Base-by-base conservation (phyloP, 2,797 vertebrate species). In the Anguilla anguilla region DNA sequence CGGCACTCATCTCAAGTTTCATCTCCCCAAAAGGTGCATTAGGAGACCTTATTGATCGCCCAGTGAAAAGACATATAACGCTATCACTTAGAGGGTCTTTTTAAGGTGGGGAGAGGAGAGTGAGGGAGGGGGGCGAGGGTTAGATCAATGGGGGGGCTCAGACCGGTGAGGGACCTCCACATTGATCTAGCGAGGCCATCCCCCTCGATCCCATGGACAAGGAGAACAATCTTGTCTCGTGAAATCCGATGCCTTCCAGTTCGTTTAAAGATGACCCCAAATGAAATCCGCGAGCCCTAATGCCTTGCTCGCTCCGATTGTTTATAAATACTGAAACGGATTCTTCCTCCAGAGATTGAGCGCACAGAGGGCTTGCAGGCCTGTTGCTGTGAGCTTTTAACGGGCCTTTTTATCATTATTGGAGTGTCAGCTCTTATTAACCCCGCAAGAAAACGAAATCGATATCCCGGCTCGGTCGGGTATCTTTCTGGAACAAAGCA, bases 341-440 rank as follows among this genome's bases (percentile, higher is more conserved):
- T 86, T 90, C 61, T 49, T 90, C 88, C 39, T 87, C 59, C 93
- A 92, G 87, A 91, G 86, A 92, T 92, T 89, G 91, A 89, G 79
- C 87, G 81, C 39, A 85, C 81, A 89, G 89, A 92, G 90, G 88
- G 90, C 95, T 92, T 88, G 74, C 49, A 91, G 91, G 90, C 64
- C 46, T 49, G 84, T 1, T 85, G 86, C 90, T 91, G 89, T 94
- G 92, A 86, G 90, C 93, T 90, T 95, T 95, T 95, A 94, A 95
- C 94, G 91, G 93, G 59, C 91, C 90, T 91, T 96, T 94, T 92
- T 92, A 95, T 96, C 94, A 94, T 94, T 94, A 96, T 93, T 90
- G 92, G 88, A 92, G 94, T 95, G 95, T 96, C 96, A 95, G 93
- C 92, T 95, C 93, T 95, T 95, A 94, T 96, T 96, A 97, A 97